phyloP scores from a whole-genome alignment of 2,113 vertebrate genomes.

The Isichthys henryi region DNA sequence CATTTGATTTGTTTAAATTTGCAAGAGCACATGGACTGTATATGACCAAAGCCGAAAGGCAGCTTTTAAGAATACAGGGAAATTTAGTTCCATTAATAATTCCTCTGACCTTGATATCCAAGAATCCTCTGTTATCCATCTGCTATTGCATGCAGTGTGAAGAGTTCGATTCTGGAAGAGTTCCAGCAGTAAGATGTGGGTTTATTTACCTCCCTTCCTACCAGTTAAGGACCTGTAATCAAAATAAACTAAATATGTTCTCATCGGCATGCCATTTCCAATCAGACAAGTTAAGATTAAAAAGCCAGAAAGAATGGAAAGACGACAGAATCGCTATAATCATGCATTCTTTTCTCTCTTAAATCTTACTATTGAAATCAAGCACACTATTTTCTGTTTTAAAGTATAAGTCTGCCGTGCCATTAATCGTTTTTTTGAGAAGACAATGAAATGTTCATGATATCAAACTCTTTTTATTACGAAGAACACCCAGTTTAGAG shows the following conservation, averaged over 20 bases:
- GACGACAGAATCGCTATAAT: not conserved
- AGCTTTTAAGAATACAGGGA: conserved; percentile 22
- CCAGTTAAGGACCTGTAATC: not conserved
- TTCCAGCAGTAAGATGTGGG: not conserved
- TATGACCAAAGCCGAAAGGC: conserved; percentile 35
- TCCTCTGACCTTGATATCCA: not conserved
- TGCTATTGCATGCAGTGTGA: not conserved
- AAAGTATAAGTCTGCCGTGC: not conserved
- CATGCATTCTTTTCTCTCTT: not conserved
- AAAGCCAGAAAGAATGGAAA: not conserved
- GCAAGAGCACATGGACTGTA: conserved; percentile 34
- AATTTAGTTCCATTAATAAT: conserved; percentile 19
- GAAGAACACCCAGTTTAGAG: not conserved
- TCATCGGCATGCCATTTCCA: not conserved
- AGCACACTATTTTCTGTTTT: not conserved
- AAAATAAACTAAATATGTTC: not conserved
- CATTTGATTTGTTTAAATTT: conserved; percentile 8
- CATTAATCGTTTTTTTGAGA: not conserved
- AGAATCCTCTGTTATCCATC: not conserved
- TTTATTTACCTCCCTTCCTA: not conserved
- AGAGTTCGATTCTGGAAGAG: not conserved
- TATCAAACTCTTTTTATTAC: not conserved
- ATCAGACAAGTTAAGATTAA: not conserved
- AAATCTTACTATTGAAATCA: not conserved
- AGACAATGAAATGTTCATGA: not conserved